These are phyloP conservation scores for Diogma glabrata DNA, from an alignment of 2,888 invertebrate species.

Conservation along the genomic window DNA sequence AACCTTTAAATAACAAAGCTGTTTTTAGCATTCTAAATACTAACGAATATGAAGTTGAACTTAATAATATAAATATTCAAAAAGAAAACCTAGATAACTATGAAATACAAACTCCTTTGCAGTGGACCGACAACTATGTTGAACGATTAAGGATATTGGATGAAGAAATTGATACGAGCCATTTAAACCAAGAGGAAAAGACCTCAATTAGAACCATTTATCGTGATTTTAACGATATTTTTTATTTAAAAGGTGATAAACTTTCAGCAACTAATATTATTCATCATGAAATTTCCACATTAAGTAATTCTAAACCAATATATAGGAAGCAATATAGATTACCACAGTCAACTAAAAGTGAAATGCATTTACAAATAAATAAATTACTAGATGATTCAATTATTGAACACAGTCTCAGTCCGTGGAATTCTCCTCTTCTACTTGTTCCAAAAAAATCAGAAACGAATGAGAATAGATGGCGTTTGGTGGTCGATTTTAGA, in stretches of 20 bases:
- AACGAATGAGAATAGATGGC: neutral
- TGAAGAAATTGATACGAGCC: neutral
- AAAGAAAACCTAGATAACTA: neutral
- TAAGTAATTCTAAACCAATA: neutral
- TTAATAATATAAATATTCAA: neutral
- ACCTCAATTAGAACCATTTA: neutral
- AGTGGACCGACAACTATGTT: neutral
- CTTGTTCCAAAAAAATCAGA: constrained; percentile 7
- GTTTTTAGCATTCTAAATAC: constrained; percentile 3
- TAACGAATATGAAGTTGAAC: neutral
- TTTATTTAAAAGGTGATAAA: constrained; percentile 9
- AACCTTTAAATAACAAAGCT: neutral
- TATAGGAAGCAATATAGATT: constrained; percentile 1
- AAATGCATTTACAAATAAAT: neutral
- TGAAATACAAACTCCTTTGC: neutral
- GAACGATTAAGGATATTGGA: neutral
- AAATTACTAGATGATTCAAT: too few relatives aligned
- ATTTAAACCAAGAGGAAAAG: neutral
- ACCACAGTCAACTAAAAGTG: constrained; percentile 2
- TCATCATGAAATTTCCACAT: neutral
- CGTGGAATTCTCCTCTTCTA: constrained; percentile 3
- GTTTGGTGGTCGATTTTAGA: constrained; percentile 8
- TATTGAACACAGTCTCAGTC: neutral
- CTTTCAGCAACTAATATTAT: constrained; percentile 4
- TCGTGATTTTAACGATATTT: constrained; percentile 2